These are phyloP conservation scores for Cataglyphis altisquamis DNA, from an alignment of 2,888 invertebrate species.

Conservation along the genomic window DNA sequence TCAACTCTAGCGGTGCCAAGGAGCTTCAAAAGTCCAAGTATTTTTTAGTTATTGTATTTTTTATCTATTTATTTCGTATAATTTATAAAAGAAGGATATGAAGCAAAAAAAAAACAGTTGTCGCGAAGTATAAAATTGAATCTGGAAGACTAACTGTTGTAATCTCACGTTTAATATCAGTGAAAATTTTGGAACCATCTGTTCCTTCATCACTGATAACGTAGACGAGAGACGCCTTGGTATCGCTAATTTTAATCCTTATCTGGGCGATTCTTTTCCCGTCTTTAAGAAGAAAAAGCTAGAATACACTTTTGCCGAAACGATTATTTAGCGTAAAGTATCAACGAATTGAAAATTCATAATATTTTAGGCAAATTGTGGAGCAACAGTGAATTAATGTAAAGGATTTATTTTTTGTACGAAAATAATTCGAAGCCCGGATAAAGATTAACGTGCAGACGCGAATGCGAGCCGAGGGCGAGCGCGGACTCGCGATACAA, in stretches of 20 bases:
- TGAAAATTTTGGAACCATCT: not conserved
- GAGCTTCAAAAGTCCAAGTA: not conserved
- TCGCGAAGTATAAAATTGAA: not conserved
- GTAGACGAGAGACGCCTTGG: conserved; percentile 11
- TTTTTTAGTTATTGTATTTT: conserved; percentile 29
- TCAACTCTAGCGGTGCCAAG: conserved; percentile 40
- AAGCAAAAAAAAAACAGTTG: not conserved
- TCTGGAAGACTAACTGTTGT: not conserved
- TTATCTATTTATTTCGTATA: conserved; percentile 16
- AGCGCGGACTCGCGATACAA: conserved; percentile 17
- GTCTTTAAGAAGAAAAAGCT: not conserved
- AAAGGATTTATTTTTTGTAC: not conserved
- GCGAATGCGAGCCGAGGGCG: conserved; percentile 12
- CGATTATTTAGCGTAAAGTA: not conserved
- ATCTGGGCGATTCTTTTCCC: conserved; percentile 16
- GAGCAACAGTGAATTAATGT: not conserved
- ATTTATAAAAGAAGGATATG: conserved; percentile 9
- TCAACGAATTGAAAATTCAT: not conserved
- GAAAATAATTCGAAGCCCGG: conserved; percentile 1
- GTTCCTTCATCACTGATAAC: not conserved
- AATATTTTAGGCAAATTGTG: not conserved
- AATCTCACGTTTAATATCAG: conserved; percentile 3
- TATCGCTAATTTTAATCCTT: conserved; percentile 35
- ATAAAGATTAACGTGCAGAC: conserved; percentile 27
- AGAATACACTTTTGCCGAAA: not conserved